Base-by-base conservation (phyloP, 2,797 vertebrate species). In the Cyclura pinguis region DNA sequence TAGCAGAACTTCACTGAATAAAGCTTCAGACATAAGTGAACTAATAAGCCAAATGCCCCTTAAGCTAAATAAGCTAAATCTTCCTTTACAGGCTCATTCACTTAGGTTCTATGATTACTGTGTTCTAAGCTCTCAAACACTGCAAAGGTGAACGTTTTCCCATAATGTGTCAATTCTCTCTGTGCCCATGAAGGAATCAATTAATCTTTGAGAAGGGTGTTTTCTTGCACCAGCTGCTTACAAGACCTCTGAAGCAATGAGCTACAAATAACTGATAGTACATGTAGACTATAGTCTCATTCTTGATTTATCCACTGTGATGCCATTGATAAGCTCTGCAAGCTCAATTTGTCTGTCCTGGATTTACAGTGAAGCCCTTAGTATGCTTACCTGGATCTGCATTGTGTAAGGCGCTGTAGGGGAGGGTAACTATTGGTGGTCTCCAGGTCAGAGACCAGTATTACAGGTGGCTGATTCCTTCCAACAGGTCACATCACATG, bases 11-110 rank as follows among this genome's bases (percentile, higher is more conserved):
- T 90, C 62, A 72, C 18, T 18, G 50, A 80, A 38, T 59, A 32
- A 67, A 84, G 59, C 38, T 29, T 74, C 27, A 38, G 73, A 35
- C 14, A 52, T 67, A 83, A 67, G 47, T 13, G 35, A 84, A 3
- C 81, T 50, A 78, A 89, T 29, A 89, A 89, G 42, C 13, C 72
- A 84, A 13, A 7, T 78, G 73, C 14, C 7, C 20, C 82, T 69
- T 69, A 50, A 84, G 29, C 73, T 50, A 67, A 89, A 69, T 29
- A 89, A 89, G 32, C 13, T 57, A 84, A 7, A 7, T 78, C 73
- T n/a, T 5, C 7, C 59, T 67, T 84, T 29, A 18, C 3, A 83
- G 38, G 22, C 29, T n/a, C 35, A 4, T 67, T 50, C 3, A 52
- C 10, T 27, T 42, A 74, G 81, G 42, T 35, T 29, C 42, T 22